Evolutionary conservation across 2,113 vertebrate species (phyloP).

Genomic region (Danionella cerebrum): DNA sequence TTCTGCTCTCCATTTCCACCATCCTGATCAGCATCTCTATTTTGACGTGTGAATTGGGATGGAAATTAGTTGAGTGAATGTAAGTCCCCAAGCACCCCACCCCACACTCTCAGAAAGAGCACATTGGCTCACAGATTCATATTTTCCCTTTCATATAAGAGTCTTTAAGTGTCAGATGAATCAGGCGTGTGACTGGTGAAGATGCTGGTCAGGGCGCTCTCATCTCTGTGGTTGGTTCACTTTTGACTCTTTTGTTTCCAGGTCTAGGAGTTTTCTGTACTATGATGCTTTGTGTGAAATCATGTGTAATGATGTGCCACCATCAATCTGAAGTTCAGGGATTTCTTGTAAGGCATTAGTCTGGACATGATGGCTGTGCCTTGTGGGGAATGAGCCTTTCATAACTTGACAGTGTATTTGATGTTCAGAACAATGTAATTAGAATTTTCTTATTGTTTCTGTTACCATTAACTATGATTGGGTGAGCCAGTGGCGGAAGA

Average conservation of each 20-base stretch:
- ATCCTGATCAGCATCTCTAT: conserved; percentile 1
- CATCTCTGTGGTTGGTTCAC: background rate
- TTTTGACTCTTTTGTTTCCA: background rate
- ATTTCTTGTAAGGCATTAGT: background rate
- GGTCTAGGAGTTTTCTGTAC: background rate
- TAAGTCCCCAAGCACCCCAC: too few species aligned
- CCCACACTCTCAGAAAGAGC: conserved; percentile 4
- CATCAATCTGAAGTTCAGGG: too few species aligned
- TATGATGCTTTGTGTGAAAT: background rate
- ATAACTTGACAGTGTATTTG: too few species aligned
- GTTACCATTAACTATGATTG: too few species aligned
- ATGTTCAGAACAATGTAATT: too few species aligned
- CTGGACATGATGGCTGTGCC: too few species aligned
- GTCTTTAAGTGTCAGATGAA: conserved; percentile 14
- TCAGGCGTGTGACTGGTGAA: background rate
- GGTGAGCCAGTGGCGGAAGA: too few species aligned
- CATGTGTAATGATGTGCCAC: too few species aligned
- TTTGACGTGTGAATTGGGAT: conserved; percentile 29
- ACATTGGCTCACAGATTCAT: background rate
- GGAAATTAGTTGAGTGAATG: conserved; percentile 12
- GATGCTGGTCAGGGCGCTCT: background rate
- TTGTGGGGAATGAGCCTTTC: too few species aligned
- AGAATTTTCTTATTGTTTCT: too few species aligned
- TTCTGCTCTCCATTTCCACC: conserved; percentile 1
- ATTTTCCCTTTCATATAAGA: background rate